Percentiles rank a stretch among this genome's conserved stretches.
phyloP scores from a whole-genome alignment of 2,888 invertebrate species.

The Rhingia campestris region DNA sequence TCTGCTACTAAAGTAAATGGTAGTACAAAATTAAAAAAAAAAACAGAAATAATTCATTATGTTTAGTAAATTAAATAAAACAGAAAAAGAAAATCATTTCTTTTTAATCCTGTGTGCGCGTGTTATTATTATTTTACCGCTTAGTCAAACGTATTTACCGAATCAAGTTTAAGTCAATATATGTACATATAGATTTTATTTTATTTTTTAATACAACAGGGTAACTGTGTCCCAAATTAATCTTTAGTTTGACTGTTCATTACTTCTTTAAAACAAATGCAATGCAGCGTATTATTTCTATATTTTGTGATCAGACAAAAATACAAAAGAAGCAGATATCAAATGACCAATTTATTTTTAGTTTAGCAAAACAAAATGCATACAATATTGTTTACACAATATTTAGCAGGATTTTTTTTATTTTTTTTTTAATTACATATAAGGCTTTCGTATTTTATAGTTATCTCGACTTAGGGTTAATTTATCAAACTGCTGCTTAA shows the following conservation, averaged over 20 bases:
- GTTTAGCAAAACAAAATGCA: constrained; percentile 25
- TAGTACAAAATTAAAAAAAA: too few species aligned
- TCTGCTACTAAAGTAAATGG: constrained; percentile 62
- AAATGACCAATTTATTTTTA: constrained; percentile 46
- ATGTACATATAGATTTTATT: constrained; percentile 61
- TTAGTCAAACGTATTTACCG: constrained; percentile 27
- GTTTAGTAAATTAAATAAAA: constrained; percentile 11
- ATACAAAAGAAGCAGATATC: constrained; percentile 13
- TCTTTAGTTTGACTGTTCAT: constrained; percentile 27
- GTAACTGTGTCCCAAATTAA: constrained; percentile 23
- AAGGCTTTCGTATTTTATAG: constrained; percentile 10
- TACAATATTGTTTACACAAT: constrained; percentile 14
- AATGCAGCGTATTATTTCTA: constrained; percentile 42
- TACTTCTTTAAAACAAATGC: constrained; percentile 21
- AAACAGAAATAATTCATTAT: constrained; percentile 46
- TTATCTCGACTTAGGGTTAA: constrained; percentile 52
- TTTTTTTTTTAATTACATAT: constrained; percentile 46
- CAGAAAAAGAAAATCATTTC: constrained; percentile 38
- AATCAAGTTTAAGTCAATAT: constrained; percentile 48
- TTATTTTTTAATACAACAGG: constrained; percentile 41
- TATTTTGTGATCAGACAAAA: constrained; percentile 51
- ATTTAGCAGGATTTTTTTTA: constrained; percentile 53
- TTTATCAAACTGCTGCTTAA: constrained; percentile 52
- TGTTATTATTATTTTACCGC: constrained; percentile 34
- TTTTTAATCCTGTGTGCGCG: constrained; percentile 48